phyloP scores from a whole-genome alignment of 2,888 invertebrate species.

The Argyra leucocephala region DNA sequence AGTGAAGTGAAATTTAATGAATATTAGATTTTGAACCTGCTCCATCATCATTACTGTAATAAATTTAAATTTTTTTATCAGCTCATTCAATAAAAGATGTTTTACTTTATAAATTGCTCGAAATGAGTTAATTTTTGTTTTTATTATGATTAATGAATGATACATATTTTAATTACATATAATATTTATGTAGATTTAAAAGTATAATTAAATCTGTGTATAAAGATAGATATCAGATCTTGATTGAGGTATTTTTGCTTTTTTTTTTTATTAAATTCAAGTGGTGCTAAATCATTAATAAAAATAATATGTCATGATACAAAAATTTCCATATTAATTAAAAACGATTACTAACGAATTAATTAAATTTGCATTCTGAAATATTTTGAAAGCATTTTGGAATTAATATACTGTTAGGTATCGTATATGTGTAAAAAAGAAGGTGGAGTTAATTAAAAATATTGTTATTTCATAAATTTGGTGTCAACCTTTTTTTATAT shows the following conservation, averaged over 20 bases:
- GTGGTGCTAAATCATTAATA: neutral
- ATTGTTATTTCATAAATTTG: too few relatives aligned
- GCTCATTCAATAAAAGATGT: too few relatives aligned
- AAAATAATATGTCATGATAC: neutral
- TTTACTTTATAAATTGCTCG: neutral
- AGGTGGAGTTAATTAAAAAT: neutral
- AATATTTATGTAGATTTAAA: neutral
- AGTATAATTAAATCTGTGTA: too few relatives aligned
- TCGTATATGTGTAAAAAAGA: neutral
- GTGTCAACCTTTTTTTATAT: too few relatives aligned
- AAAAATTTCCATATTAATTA: constrained; percentile 1
- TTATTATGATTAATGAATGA: constrained; percentile 1
- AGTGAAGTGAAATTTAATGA: neutral
- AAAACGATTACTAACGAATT: neutral
- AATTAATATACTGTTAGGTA: too few relatives aligned
- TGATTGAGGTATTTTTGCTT: neutral
- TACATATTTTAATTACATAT: constrained; percentile 1
- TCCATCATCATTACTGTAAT: neutral
- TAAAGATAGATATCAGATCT: neutral
- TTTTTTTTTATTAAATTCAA: too few relatives aligned
- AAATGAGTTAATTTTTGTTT: neutral
- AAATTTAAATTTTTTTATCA: too few relatives aligned
- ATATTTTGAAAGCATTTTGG: too few relatives aligned
- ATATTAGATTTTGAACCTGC: constrained; percentile 1
- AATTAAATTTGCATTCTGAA: neutral